phyloP scores from a whole-genome alignment of 2,888 invertebrate genomes.

The Chrysolina haemoptera region DNA sequence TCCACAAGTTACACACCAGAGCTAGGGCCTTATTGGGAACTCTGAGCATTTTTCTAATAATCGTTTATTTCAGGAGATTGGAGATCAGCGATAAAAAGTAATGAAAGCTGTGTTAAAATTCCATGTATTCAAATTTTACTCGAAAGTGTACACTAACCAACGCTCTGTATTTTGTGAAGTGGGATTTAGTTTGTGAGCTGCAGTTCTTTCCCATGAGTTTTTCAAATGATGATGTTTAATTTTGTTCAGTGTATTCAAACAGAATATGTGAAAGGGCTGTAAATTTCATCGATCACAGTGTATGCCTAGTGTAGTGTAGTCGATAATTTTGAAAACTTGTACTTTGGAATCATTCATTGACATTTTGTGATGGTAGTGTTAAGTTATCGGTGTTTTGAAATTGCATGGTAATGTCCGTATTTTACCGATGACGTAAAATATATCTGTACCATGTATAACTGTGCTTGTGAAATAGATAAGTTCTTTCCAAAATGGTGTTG shows the following conservation, averaged over 20 bases:
- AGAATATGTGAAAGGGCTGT: slow-evolving; percentile 64
- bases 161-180: slow-evolving; percentile 46
- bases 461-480: slow-evolving; percentile 60
- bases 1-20: slow-evolving; percentile 5
- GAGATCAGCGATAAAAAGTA: slow-evolving; percentile 59
- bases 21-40: neutral
- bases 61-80: slow-evolving; percentile 64
- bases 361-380: slow-evolving; percentile 59
- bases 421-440: slow-evolving; percentile 46
- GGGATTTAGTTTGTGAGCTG: slow-evolving; percentile 55
- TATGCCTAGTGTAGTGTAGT: slow-evolving; percentile 59
- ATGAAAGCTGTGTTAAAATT: slow-evolving; percentile 41
- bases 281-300: slow-evolving; percentile 55
- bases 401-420: slow-evolving; percentile 42
- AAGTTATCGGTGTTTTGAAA: slow-evolving; percentile 50
- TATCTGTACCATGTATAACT: slow-evolving; percentile 44
- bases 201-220: slow-evolving; percentile 64
- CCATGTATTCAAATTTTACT: slow-evolving; percentile 42
- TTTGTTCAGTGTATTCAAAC: slow-evolving; percentile 31
- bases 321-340: slow-evolving; percentile 36
- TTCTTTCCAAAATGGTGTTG: slow-evolving; percentile 51
- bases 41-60: slow-evolving; percentile 37
- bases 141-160: slow-evolving; percentile 43
- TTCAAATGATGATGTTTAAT: slow-evolving; percentile 31
- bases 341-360: slow-evolving; percentile 53